A percentile compares a stretch with the other conserved stretches of the same genome.
These are phyloP conservation scores for Diaphora mendica DNA, from an alignment of 2,888 invertebrate genomes.

Conservation along the genomic window DNA sequence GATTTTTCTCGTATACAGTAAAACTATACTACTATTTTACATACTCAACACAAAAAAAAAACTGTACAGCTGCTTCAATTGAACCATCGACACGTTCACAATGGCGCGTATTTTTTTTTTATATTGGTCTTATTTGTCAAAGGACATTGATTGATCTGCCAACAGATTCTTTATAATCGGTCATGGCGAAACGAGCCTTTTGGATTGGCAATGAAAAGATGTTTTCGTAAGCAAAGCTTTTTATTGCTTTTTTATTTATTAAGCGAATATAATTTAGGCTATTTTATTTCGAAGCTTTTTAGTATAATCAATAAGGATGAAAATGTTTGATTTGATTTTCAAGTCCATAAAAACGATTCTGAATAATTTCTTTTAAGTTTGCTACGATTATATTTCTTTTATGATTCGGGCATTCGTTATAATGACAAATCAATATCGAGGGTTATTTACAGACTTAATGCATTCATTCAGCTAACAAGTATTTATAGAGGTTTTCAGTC, in stretches of 20 bases:
- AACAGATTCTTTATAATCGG: slow-evolving; percentile 46
- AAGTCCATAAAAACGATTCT: neutral
- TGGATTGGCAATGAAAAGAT: slow-evolving; percentile 35
- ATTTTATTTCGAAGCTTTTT: neutral
- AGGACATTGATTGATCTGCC: slow-evolving; percentile 53
- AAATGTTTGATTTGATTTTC: neutral
- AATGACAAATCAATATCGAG: neutral
- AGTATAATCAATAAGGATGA: neutral
- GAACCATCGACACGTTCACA: slow-evolving; percentile 29
- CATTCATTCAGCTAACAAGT: neutral
- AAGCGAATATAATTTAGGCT: slow-evolving; percentile 25
- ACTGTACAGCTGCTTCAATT: neutral
- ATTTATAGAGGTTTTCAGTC: neutral
- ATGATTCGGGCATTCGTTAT: neutral
- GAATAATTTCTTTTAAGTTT: neutral
- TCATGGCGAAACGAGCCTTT: slow-evolving; percentile 43
- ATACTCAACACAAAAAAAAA: no score
- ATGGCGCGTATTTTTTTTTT: slow-evolving; percentile 37
- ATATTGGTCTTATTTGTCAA: slow-evolving; percentile 38
- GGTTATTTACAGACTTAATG: neutral
- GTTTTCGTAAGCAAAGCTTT: slow-evolving; percentile 26
- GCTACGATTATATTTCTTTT: neutral
- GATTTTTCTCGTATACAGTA: no score
- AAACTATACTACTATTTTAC: no score
- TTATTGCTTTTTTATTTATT: slow-evolving; percentile 24